Base-by-base conservation (phyloP, 1,140 invertebrate genomes). In the Brachionus angularis region DNA sequence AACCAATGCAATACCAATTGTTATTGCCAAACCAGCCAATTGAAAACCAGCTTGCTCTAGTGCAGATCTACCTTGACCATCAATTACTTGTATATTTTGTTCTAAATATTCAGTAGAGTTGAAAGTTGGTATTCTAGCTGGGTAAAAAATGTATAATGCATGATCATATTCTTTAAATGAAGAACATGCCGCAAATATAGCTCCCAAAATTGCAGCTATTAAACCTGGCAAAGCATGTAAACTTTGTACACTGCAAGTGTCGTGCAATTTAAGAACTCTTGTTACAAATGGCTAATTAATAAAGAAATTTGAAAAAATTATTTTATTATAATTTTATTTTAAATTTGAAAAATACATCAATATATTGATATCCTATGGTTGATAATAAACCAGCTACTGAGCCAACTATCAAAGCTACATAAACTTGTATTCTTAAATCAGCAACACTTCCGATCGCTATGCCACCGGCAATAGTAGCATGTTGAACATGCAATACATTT, bases 211-310 rank as follows among this genome's bases (percentile, higher is more conserved):
- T 44, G 87, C 92, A 4, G 89, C 91, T 16, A 93, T 80, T 2
- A 96, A 77, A 14, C 90, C 93, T 0, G 94, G 93, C 88, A 96
- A 91, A 0, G 93, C 94, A 77, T 97, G 93, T 7, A 97, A 85
- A 82, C 96, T 96, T 82, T 96, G 86, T 0, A 96, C 91, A 3
- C 94, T 93, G 78, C 93, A 96, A 1, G 93, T 96, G 79, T 96
- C 93, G 76, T 91, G 88, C 42, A 96, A 81, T 52, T 87, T 85
- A 3, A 90, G 77, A 50, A 84, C 86, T 36, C 42, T 29, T 27
- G 21, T 34, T 7, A 50, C 8, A 7, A 67, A 67, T 47, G 62
- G 62, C 62, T 67, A 34, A 21, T 27, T 50, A 25, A 34, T 46
- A 42, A 27, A 71, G 23, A 62, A 33, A 21, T 49, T 25, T 53